Evolutionary conservation across 2,113 vertebrate genomes (phyloP), one percentile per base, ranked within the genome.

Genomic region (Archilochus colubris): DNA sequence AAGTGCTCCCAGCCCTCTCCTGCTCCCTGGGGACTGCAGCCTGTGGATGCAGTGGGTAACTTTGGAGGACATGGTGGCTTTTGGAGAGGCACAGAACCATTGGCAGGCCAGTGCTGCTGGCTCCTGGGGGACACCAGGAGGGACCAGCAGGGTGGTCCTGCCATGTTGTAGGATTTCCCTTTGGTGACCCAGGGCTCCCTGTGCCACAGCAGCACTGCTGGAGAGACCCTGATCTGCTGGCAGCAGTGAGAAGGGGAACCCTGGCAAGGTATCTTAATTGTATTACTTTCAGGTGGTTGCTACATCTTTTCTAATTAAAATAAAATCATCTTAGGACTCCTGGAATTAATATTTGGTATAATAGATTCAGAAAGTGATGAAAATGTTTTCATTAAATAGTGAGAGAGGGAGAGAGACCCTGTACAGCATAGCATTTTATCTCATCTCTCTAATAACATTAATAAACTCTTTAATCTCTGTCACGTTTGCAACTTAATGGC

Each of bases 381-480:
- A 97, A 97, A 97, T 98, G 96, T 97, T 98, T 98, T 98, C 97
- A 98, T 98, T 98, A 98, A 97, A 95, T 80, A 92, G 93, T 70
- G 93, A 94, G 79, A 94, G 92, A 88, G 62, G 78, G 88, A 96
- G 91, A 97, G 96, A 97, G 96, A 96, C 95, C 97, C 98, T 98
- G 97, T 94, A 97, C 98, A 97, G 97, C 98, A 98, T 81, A 94
- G 94, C 95, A 97, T 98, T 98, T 98, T 97, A 97, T 97, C 97
- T 98, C 96, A 91, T 92, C 88, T 93, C 96, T 97, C 97, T 97
- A 97, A 97, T 98, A 98, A 97, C 95, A 96, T 97, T 98, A 97
- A 98, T 98, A 98, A 97, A 97, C 97, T 96, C 97, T 98, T 98
- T 98, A 98, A 98, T 98, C 97, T 97, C 95, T 94, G 96, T 97